A percentile compares a stretch with the other conserved stretches of the same genome.
phyloP scores from a whole-genome alignment of 30 jellyfish, hydroid and myxozoan species.

The Hydra vulgaris region DNA sequence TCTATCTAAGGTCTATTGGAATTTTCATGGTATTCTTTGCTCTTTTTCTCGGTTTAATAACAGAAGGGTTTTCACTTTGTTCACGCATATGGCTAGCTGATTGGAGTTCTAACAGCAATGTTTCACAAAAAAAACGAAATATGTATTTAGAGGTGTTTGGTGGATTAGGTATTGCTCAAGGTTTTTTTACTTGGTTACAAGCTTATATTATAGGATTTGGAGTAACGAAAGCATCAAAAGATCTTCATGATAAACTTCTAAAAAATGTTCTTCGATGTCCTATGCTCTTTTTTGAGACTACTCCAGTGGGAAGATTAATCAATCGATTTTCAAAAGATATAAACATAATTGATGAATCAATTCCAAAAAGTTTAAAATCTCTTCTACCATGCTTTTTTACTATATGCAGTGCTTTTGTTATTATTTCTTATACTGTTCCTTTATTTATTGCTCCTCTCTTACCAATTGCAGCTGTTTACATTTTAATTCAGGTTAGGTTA shows the following conservation, averaged over 20 bases:
- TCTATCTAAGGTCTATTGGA: conserved; percentile 66
- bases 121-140: conserved; percentile 51
- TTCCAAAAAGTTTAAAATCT: conserved; percentile 43
- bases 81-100: conserved; percentile 92
- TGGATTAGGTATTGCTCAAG: conserved; percentile 65
- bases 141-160: conserved; percentile 58
- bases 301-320: conserved; percentile 93
- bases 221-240: conserved; percentile 48
- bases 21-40: conserved; percentile 12
- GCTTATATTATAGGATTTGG: conserved; percentile 50
- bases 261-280: conserved; percentile 59
- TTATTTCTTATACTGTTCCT: conserved; percentile 71
- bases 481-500: conserved; percentile 63
- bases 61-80: conserved; percentile 68
- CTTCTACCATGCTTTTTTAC: conserved; percentile 44
- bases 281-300: conserved; percentile 90
- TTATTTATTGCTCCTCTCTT: conserved; percentile 64
- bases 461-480: conserved; percentile 54
- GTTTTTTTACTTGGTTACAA: conserved; percentile 22
- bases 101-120: conserved; percentile 51
- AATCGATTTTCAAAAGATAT: conserved; percentile 89
- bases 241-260: conserved; percentile 52
- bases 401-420: conserved; percentile 49
- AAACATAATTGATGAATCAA: conserved; percentile 57
- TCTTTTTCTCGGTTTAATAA: conserved; percentile 27